A percentile compares a stretch with the other conserved stretches of the same genome.
Evolutionary conservation across 2,888 invertebrate genomes (phyloP).

Genomic region (Melolontha melolontha): DNA sequence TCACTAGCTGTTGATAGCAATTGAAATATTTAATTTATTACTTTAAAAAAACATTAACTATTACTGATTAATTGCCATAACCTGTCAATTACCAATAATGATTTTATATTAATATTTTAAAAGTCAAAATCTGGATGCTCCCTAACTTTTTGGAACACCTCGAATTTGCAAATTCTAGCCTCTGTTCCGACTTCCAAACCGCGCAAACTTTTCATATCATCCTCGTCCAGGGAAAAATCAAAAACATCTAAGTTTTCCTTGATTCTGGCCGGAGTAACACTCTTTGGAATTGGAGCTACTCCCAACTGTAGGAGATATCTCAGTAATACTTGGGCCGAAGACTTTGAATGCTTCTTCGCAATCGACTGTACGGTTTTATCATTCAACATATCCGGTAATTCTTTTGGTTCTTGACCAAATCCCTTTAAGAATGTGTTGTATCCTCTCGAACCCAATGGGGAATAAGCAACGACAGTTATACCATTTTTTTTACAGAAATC

Average conservation of each 20-base stretch:
- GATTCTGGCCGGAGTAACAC: constrained; percentile 78
- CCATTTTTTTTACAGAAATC: constrained; percentile 73
- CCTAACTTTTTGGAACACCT: constrained; percentile 68
- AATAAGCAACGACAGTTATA: constrained; percentile 83
- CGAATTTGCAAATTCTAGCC: constrained; percentile 74
- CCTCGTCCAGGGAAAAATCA: constrained; percentile 74
- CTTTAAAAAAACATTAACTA: too few species aligned
- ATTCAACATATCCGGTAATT: constrained; percentile 73
- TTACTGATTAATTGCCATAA: too few species aligned
- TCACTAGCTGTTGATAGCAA: too few species aligned
- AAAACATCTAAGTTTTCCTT: constrained; percentile 82
- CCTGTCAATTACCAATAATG: too few species aligned
- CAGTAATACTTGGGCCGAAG: constrained; percentile 80
- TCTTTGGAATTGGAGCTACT: constrained; percentile 85
- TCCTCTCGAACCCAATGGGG: constrained; percentile 81
- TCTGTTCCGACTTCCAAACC: constrained; percentile 73
- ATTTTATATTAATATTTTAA: too few species aligned
- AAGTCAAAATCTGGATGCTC: constrained; percentile 82
- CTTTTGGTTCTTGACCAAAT: constrained; percentile 59
- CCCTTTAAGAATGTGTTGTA: constrained; percentile 68
- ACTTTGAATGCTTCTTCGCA: constrained; percentile 71
- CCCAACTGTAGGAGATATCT: constrained; percentile 79
- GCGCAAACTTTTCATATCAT: constrained; percentile 73
- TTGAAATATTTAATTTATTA: too few species aligned
- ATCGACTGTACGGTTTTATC: constrained; percentile 68